Evolutionary conservation across 1,140 invertebrate genomes (phyloP), one percentile per base, ranked within the genome.

Genomic region (Halictus rubicundus): DNA sequence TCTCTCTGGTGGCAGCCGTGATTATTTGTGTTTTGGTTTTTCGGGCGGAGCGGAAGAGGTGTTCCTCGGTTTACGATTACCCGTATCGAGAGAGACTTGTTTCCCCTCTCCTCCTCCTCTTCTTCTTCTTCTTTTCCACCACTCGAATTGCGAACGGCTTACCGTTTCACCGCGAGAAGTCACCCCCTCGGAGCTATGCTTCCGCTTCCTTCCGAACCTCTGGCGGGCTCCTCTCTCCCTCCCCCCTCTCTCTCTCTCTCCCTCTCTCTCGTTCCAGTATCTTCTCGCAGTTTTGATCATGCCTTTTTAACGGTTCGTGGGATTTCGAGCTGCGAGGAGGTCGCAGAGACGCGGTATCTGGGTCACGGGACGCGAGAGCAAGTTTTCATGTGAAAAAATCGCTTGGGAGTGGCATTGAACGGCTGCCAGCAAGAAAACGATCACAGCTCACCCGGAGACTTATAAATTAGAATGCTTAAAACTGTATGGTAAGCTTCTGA

Each of bases 21-120:
- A 88, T 92, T 92, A 92, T 92, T 92, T 92, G 91, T 91, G 88
- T 92, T 92, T 92, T 92, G 91, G 92, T 92, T 92, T 91, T 91
- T 89, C 81, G 84, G 92, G 92, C 89, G 91, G 85, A 80, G 87
- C 88, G 91, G 89, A 90, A 91, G 86, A 86, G 80, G 68, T 69
- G 68, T 78, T 49, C 27, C 65, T 66, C 60, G 66, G 78, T 74
- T 73, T 65, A 91, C 90, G 89, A 92, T 91, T 90, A 87, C 74
- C 88, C 85, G 82, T 88, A 87, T 89, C 83, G 83, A 65, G 82
- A 79, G 69, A 78, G 64, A 75, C 21, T n/a, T 27, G 57, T 49
- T 60, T 49, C 63, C 59, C 71, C 83, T 73, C 83, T 84, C 65
- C 68, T 75, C 68, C 61, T 0, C 4, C 27, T 32, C 2, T 5